Base-by-base conservation (phyloP, 1,140 invertebrate genomes). In the Eufriesea mexicana region DNA sequence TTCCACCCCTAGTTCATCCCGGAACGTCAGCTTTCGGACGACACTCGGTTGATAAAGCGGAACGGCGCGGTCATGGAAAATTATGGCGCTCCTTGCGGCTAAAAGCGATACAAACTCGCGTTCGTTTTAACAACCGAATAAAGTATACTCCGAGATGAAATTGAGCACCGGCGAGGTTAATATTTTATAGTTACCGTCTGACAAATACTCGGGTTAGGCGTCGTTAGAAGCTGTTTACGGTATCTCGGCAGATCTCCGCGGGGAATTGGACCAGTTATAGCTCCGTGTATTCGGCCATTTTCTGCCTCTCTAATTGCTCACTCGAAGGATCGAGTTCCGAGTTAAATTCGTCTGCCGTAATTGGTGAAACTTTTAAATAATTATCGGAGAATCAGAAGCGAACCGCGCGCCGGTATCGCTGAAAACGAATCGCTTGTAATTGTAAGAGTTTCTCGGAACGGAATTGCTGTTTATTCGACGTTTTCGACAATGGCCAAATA, bases 351-450 rank as follows among this genome's bases (percentile, higher is more conserved):
- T 12, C 20, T 14, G 45, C 14, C 61, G 54, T 77, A 77, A 77
- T 77, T 77, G 74, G 61, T 9, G 49, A 66, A 77, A 77, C 20
- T 77, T 66, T 64, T 42, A 25, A 61, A 77, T 54, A 77, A 66
- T 77, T 77, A 66, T 77, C 49, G 74, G n/a, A 20, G 74, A 42
- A 77, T 77, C 54, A 42, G 54, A 77, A 66, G 74, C 47, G 47
- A 9, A 25, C 20, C 61, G 25, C 23, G 61, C 57, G 23, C 28
- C 25, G 12, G 23, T 47, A 28, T 25, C 25, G 47, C 54, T 64
- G 42, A n/a, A 23, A 55, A 1, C 23, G 23, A 5, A 28, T 66
- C 9, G 25, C 25, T 35, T 4, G 35, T 18, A 28, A 23, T 10
- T 12, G 25, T 23, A 51, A 76, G 49, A 76, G 54, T 66, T 10